Conservation (phyloP, 2,888 invertebrate genomes). For the Smittia aterrima region DNA sequence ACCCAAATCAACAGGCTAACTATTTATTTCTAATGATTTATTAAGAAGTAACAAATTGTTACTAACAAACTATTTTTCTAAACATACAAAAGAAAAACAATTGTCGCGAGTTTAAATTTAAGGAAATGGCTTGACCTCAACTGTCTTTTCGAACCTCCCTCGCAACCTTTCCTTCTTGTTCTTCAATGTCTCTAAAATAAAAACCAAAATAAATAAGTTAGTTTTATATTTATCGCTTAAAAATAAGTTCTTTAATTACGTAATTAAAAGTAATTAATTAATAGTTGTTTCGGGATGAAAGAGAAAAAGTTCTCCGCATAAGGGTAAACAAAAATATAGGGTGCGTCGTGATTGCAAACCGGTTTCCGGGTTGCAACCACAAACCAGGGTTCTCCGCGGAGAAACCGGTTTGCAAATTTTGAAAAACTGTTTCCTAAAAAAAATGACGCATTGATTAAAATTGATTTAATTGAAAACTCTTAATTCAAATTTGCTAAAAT, state of each 20-base stretch:
- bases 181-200: not conserved
- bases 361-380: no score
- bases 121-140: not conserved
- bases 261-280: not conserved
- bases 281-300: slow-evolving; percentile 1
- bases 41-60: not conserved
- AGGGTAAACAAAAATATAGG: slow-evolving; percentile 10
- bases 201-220: not conserved
- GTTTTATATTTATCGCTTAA: not conserved
- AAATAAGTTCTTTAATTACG: not conserved
- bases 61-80: no score
- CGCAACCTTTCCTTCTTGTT: not conserved
- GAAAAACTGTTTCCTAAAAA: no score
- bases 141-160: not conserved
- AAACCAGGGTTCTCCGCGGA: no score
- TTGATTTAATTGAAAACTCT: no score
- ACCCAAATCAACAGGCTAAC: no score
- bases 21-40: no score
- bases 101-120: not conserved
- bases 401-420: no score
- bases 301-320: not conserved
- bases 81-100: not conserved
- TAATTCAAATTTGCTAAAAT: no score
- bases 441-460: no score
- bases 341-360: no score